Base-by-base conservation (phyloP, 1,140 invertebrate genomes). In the Goniozus legneri region DNA sequence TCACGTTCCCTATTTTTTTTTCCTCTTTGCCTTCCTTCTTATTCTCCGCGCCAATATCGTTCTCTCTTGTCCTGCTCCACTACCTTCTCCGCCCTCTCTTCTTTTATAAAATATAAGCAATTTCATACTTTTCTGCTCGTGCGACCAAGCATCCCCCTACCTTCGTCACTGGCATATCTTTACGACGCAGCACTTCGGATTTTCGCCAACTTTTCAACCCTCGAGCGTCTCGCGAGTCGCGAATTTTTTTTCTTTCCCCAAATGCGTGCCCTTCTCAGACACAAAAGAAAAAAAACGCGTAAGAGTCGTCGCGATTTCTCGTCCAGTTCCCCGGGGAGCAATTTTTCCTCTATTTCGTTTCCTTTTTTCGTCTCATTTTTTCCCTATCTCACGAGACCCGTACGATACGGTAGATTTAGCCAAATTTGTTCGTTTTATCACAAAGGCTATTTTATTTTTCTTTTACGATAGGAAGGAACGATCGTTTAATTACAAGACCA, bases 91-190 rank as follows among this genome's bases (percentile, higher is more conserved):
- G 21, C 27, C 40, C 36, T 51, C 36, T 44, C 48, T 32, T 13
- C 22, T 55, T 60, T 65, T 64, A 60, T 60, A 64, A 65, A 60
- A 60, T 60, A 65, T 55, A 63, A 63, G 56, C 58, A 62, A 65
- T 60, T 63, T 63, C 54, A 52, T 63, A 61, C 47, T 64, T 54
- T 51, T 43, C 36, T n/a, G 48, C 49, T 35, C n/a, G 40, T 47
- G 45, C 47, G 42, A 43, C 37, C 54, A 34, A 36, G 46, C 38
- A 42, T 44, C 24, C 31, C 42, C n/a, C n/a, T n/a, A n/a, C n/a
- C n/a, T n/a, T n/a, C n/a, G n/a, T n/a, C n/a, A 15, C 42, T 44
- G 20, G 30, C 44, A 27, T 34, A 56, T 53, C 43, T 64, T 64
- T 64, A 64, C 45, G 52, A 62, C 57, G 41, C 44, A 48, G 46